Evolutionary conservation across 2,888 invertebrate species (phyloP), one percentile per base, ranked within the genome.

Genomic region (Amphipyra tragopoginis): DNA sequence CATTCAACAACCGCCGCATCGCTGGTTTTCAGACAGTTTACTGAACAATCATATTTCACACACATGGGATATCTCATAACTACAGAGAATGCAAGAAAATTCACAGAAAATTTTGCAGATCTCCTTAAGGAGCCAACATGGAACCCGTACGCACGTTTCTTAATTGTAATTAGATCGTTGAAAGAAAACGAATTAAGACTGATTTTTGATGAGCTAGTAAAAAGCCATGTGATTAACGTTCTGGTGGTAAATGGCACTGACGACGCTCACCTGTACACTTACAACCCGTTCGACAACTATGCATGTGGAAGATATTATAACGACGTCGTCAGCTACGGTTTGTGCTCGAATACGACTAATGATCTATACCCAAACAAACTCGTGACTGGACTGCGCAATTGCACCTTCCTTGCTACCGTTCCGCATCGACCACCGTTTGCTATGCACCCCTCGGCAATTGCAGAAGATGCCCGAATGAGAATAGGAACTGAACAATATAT

Each of bases 201-300:
- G 6, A 72, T 92, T 9, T 91, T 92, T 49, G 71, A 88, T 29
- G 61, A 69, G 33, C 66, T 91, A 21, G 58, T 90, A 14, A 47
- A 59, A 13, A 36, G 66, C 9, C 86, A 83, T 29, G 80, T 90
- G 0, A 21, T 61, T 6, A 76, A 88, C 38, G 86, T 84, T 0
- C n/a, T 88, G 2, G 66, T 90, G 3, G 47, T 88, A 2, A 83
- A 85, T 36, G 83, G 82, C 5, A 83, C 77, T 1, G 52, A 68
- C 0, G 75, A 85, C 10, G 74, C 78, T 6, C 63, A 86, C 4
- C 36, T 91, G 10, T 90, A 86, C 61, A 83, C 88, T 0, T 92
- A 90, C 65, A 86, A 92, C 62, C 89, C 91, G 0, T 91, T 80
- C 42, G 85, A 89, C 49, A 86, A 89, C 57, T 86, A 82, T 40